Evolutionary conservation across 2,113 vertebrate species (phyloP).

Genomic region (Actenoides hombroni): DNA sequence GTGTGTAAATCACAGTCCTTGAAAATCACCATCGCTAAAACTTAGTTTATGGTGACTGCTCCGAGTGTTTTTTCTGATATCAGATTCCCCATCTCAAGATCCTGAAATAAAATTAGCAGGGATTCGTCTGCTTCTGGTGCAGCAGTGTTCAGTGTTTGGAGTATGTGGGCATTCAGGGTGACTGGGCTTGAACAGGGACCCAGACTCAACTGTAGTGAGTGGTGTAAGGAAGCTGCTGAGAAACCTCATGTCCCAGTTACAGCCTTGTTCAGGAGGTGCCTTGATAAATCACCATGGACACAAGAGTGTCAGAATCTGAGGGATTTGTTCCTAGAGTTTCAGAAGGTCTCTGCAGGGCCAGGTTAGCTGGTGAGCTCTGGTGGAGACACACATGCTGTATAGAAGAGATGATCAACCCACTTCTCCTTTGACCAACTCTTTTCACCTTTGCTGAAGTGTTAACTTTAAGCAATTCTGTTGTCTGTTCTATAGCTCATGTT

Average conservation of each 20-base stretch:
- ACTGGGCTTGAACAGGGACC: background rate
- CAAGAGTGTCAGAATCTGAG: accelerated
- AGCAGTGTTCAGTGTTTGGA: too few relatives aligned
- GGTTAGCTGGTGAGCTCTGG: background rate
- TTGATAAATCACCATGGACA: accelerated
- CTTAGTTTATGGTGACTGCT: accelerated
- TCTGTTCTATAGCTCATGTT: background rate
- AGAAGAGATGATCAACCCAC: background rate
- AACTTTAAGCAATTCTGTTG: background rate
- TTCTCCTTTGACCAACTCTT: background rate
- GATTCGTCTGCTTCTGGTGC: background rate
- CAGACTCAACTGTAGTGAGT: accelerated
- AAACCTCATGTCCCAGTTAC: background rate
- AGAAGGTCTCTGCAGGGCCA: background rate
- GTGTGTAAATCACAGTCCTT: background rate
- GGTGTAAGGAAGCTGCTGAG: background rate
- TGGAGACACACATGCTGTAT: accelerated
- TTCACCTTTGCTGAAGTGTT: background rate
- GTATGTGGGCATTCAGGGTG: accelerated
- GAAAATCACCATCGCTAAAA: background rate
- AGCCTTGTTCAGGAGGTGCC: background rate
- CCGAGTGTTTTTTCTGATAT: background rate
- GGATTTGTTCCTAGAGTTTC: background rate
- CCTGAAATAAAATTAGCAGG: background rate
- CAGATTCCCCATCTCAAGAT: background rate